Base-by-base conservation (phyloP, 2,888 invertebrate species). In the Lithophane socia region DNA sequence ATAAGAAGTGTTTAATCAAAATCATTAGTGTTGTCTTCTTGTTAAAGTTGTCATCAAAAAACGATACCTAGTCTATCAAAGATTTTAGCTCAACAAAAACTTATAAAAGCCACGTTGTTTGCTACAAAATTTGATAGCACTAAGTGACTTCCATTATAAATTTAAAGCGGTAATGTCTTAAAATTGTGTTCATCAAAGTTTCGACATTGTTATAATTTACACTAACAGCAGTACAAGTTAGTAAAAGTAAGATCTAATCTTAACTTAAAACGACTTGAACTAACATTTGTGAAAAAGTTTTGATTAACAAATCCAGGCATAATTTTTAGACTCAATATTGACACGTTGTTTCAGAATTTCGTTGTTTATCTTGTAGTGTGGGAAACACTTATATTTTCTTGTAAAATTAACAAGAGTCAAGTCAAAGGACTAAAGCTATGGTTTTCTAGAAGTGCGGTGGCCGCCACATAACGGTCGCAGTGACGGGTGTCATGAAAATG, bases 131-230 rank as follows among this genome's bases (percentile, higher is more conserved):
- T 83, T 66, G 66, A 63, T 24, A 60, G 24, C 24, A 54, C 37
- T 61, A 70, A 71, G 47, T 74, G 65, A 67, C 49, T 66, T 52
- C 44, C 61, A 66, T 80, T 77, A 60, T 16, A 58, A 76, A 75
- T 56, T 77, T 71, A 37, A 70, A 77, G 63, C 37, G 37, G 67
- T 56, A 74, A 29, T 42, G 56, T 67, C 29, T 49, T 49, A 85
- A 85, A 80, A 86, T 85, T 78, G 68, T 60, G 77, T 87, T 78
- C 63, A 63, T 65, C 37, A 73, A 85, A 86, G 76, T 84, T 84
- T 72, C 37, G 21, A 69, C 54, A 69, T 75, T 75, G 63, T 75
- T 63, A 67, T 73, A 76, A 78, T 56, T 76, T 78, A 61, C 29
- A 78, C 29, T 64, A 12, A 63, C 54, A 67, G 12, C 54, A 49